Base-by-base conservation (phyloP, 1,140 invertebrate species). In the Drosophila pachea region DNA sequence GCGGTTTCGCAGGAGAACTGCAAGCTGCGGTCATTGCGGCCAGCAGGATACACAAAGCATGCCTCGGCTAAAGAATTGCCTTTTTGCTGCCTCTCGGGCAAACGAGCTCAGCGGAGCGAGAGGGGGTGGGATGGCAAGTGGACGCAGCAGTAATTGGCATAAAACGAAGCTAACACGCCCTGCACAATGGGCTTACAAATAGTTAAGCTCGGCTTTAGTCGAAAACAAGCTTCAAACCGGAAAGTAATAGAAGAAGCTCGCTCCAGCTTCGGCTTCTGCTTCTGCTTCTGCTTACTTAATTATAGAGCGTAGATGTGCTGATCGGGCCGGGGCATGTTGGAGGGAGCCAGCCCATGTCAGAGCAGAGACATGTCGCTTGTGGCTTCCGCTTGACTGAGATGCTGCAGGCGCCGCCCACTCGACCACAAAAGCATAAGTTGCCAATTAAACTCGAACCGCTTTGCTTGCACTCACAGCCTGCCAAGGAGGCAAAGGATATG, bases 361-460 rank as follows among this genome's bases (percentile, higher is more conserved):
- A 0, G 7, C n/a, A 29, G 35, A 63, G 66, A 63, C 66, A 63
- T 63, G 52, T 42, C 66, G 50, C 66, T 63, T 36, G 35, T 75
- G 63, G 67, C 72, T 73, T 74, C 67, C 71, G 50, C 40, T 60
- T 49, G 40, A 22, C 12, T 29, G 16, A n/a, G 7, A 32, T 12
- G 16, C 14, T 16, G 14, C n/a, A 7, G 32, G 53, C 47, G 61
- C 33, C 43, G 61, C 52, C 49, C 73, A 78, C 75, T 83, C 68
- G 81, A 86, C 81, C 70, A 86, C 76, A 86, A 86, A 86, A 86
- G 81, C 81, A 86, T 86, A 86, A 86, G 81, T 86, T 86, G 81
- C 81, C 81, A 86, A 86, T 86, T 86, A 86, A 86, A 86, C 76
- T 84, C 60, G 76, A 86, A 84, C 22, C 84, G 81, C 81, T 86